Conservation (phyloP, 2,113 vertebrate species). For the Herpetotheres cachinnans region DNA sequence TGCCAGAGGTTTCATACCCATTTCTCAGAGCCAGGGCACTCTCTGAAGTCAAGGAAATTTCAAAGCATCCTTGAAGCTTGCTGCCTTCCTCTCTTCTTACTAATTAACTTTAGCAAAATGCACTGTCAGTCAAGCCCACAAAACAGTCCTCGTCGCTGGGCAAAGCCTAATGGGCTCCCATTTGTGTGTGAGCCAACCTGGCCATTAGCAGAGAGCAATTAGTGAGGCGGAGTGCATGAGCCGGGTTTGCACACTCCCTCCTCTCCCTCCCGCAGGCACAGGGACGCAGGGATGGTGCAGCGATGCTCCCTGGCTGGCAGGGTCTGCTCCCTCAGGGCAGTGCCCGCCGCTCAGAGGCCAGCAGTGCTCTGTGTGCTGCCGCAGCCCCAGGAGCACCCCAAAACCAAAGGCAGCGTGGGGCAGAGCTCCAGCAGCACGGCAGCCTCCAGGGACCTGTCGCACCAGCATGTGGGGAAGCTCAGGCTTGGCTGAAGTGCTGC, state of each 20-base stretch:
- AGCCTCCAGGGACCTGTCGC: not conserved
- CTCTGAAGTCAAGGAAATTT: conserved; percentile 40
- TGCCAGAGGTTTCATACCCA: fast-evolving
- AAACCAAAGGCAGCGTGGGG: not conserved
- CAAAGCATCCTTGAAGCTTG: conserved; percentile 55
- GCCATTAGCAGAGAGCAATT: conserved; percentile 59
- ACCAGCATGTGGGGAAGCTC: fast-evolving
- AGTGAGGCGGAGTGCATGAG: not conserved
- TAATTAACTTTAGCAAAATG: conserved; percentile 53
- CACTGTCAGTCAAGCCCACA: conserved; percentile 37
- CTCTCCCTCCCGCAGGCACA: not conserved
- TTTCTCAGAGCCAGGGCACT: not conserved
- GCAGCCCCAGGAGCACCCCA: not conserved
- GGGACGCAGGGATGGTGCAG: fast-evolving
- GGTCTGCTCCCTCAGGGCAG: not conserved
- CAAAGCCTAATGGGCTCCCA: conserved; percentile 51
- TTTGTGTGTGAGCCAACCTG: conserved; percentile 37
- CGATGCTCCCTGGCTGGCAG: fast-evolving
- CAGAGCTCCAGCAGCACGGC: fast-evolving
- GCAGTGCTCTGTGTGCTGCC: fast-evolving
- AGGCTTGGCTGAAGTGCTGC: fast-evolving
- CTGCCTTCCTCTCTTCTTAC: conserved; percentile 29
- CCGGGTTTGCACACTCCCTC: not conserved
- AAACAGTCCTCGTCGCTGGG: not conserved
- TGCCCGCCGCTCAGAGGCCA: not conserved